Conservation (phyloP, 2,113 vertebrate species). For the Amphiprion ocellaris region DNA sequence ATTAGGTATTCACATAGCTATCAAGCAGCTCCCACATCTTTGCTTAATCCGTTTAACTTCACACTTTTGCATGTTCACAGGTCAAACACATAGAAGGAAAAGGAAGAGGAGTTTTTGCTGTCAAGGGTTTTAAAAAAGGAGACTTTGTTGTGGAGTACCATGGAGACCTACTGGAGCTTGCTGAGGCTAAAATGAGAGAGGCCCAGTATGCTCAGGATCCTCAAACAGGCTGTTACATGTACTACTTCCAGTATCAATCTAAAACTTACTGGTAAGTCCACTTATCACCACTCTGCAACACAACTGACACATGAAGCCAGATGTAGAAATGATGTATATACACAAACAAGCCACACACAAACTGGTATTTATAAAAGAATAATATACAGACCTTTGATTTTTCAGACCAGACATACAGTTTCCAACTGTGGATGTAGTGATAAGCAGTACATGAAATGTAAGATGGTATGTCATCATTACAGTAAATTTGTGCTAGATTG, state of each 20-base stretch:
- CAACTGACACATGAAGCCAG: not conserved
- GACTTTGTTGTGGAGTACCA: slow-evolving; percentile 84
- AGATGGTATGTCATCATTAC: too few species aligned
- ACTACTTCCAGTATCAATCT: slow-evolving; percentile 94
- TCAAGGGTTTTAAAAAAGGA: slow-evolving; percentile 71
- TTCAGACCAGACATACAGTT: too few species aligned
- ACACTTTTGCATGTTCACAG: slow-evolving; percentile 75
- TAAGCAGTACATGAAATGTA: too few species aligned
- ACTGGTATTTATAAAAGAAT: too few species aligned
- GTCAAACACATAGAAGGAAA: slow-evolving; percentile 92
- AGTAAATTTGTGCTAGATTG: too few species aligned
- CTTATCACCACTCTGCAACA: not conserved
- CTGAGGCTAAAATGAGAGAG: slow-evolving; percentile 90
- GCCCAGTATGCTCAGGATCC: slow-evolving; percentile 91
- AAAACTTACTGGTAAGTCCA: slow-evolving; percentile 94
- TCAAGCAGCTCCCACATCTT: not conserved
- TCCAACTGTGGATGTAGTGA: too few species aligned
- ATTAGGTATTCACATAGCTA: not conserved
- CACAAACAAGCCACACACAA: not conserved
- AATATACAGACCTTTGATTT: too few species aligned
- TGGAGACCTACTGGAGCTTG: slow-evolving; percentile 83
- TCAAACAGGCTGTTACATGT: slow-evolving; percentile 97
- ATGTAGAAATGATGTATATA: not conserved
- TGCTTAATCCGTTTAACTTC: not conserved
- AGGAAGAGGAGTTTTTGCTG: slow-evolving; percentile 89